Conservation (phyloP, 2,113 vertebrate genomes). For the Pelodiscus sinensis region DNA sequence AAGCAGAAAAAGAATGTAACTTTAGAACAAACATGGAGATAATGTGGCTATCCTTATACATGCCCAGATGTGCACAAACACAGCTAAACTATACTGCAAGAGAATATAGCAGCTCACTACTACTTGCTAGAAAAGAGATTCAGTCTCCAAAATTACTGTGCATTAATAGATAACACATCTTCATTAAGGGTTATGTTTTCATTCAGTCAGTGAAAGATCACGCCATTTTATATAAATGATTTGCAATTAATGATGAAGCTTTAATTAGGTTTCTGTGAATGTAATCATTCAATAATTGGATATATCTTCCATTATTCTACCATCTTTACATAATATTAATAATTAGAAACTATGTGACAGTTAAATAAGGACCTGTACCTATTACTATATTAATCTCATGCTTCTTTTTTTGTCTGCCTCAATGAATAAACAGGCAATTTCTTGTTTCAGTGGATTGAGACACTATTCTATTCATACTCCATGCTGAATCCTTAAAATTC, state of each 20-base stretch:
- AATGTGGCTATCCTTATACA: neutral
- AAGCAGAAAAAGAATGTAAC: conserved; percentile 19
- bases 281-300: neutral
- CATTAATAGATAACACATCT: neutral
- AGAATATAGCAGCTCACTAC: neutral
- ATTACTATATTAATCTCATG: neutral
- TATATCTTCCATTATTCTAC: neutral
- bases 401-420: neutral
- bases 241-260: neutral
- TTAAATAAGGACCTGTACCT: neutral
- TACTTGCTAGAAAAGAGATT: neutral
- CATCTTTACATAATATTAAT: neutral
- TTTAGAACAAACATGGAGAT: neutral
- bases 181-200: neutral
- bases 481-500: neutral
- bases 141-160: neutral
- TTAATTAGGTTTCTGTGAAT: neutral
- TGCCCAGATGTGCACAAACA: neutral
- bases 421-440: neutral
- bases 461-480: neutral
- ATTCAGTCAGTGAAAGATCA: neutral
- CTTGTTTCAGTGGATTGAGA: neutral
- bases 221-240: neutral
- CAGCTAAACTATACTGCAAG: neutral
- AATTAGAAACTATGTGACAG: neutral